Evolutionary conservation across 2,888 invertebrate genomes (phyloP), one percentile per base, ranked within the genome.

Genomic region (Meandrusa payeni): DNA sequence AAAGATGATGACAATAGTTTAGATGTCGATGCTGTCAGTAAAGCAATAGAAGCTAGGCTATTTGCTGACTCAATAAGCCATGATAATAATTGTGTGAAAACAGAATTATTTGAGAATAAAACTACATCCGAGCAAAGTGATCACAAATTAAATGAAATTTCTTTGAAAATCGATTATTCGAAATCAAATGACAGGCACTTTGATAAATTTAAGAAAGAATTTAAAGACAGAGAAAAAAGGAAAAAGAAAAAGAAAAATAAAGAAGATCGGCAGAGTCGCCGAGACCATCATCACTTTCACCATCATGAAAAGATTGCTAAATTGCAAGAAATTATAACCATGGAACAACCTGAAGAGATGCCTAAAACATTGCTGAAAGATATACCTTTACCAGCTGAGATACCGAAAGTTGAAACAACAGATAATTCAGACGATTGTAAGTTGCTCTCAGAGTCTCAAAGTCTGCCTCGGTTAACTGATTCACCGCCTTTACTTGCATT

Each of bases 201-300:
- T 65, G 74, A 58, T 63, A 89, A 60, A 89, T 82, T 55, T 65
- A 89, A 58, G 86, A 90, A 74, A 52, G 91, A 93, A 52, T 85
- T 86, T 37, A 93, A 93, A 64, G 94, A 95, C 56, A 94, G 93
- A 76, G 95, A 94, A 75, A 95, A 95, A 78, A 95, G 95, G 69
- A 92, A 94, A 58, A 95, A 95, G 71, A 92, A 94, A 58, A 95
- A 95, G 71, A 94, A 93, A 64, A 94, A 91, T 39, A 94, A 93
- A 68, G 95, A 95, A 59, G 95, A 95, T 48, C 90, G 91, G 51
- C 91, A 92, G 52, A 91, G 89, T 60, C 90, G 93, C 22, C 90
- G 90, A 63, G 90, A 91, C 48, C 91, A 92, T 60, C 91, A 92
- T 58, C 92, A 93, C 64, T 91, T 91, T 64, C 90, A 91, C 50